A percentile compares a stretch with the other conserved stretches of the same genome.
Conservation (phyloP, 2,113 vertebrate genomes). For the Cynocephalus volans region DNA sequence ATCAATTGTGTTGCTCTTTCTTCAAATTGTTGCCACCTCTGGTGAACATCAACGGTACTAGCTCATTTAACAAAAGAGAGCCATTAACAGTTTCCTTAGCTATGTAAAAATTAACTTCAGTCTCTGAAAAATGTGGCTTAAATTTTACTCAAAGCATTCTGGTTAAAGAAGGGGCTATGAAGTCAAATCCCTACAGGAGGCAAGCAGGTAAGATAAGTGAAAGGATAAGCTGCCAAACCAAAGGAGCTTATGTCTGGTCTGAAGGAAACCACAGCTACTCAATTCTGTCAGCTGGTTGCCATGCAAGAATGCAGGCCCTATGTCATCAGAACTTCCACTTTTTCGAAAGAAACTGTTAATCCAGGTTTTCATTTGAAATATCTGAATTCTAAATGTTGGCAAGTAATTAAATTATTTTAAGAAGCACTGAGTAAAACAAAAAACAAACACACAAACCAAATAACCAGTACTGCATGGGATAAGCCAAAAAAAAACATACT, state of each 20-base stretch:
- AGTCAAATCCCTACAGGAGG: not conserved
- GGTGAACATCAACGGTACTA: conserved; percentile 5
- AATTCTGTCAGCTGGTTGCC: not conserved
- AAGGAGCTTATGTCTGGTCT: not conserved
- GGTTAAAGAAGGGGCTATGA: not conserved
- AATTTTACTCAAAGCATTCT: conserved; percentile 19
- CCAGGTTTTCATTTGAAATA: conserved; percentile 18
- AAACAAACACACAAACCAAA: conserved; percentile 48
- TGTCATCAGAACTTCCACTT: not conserved
- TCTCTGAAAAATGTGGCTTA: conserved; percentile 4
- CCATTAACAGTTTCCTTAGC: not conserved
- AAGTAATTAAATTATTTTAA: conserved; percentile 53
- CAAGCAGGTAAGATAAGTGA: not conserved
- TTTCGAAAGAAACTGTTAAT: conserved; percentile 47
- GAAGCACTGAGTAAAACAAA: conserved; percentile 25
- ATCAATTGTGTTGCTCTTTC: not conserved
- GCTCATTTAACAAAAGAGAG: conserved; percentile 48
- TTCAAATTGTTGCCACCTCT: conserved; percentile 38
- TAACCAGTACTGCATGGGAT: not conserved
- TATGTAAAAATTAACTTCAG: conserved; percentile 41
- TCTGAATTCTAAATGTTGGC: conserved; percentile 46
- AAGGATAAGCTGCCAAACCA: not conserved
- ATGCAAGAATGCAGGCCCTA: not conserved
- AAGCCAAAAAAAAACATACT: conserved; percentile 18
- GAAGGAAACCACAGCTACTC: not conserved